phyloP scores from a whole-genome alignment of 2,113 vertebrate species.

The Tinamus guttatus region DNA sequence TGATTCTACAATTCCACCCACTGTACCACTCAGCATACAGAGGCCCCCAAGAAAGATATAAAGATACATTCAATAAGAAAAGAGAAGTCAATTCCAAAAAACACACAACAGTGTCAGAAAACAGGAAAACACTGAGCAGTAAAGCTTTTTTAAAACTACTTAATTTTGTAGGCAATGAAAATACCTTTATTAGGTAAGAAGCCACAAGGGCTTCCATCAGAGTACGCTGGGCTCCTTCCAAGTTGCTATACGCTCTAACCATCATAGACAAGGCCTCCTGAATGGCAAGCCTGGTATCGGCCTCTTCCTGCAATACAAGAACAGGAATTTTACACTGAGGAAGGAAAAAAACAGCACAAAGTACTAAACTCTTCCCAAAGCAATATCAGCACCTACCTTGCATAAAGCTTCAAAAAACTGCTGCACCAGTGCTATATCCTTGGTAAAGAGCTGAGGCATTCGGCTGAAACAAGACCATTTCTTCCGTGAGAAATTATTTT shows the following conservation, averaged over 20 bases:
- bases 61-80: neutral
- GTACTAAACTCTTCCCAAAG: neutral
- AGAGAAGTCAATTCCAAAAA: neutral
- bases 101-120: neutral
- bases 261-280: constrained; percentile 98
- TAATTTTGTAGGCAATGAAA: neutral
- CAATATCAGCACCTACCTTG: constrained; percentile 82
- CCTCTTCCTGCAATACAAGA: constrained; percentile 85
- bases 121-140: neutral
- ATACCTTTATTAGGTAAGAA: constrained; percentile 95
- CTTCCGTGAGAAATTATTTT: neutral
- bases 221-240: constrained; percentile 95
- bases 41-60: neutral
- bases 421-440: constrained; percentile 96
- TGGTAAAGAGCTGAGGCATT: constrained; percentile 97
- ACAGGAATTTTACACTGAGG: neutral
- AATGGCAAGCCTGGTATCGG: constrained; percentile 95
- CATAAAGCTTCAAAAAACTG: constrained; percentile 98
- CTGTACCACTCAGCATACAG: neutral
- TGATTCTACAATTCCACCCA: neutral
- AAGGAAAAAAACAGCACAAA: neutral
- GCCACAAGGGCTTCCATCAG: constrained; percentile 98
- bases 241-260: constrained; percentile 93
- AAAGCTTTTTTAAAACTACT: neutral
- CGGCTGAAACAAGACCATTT: constrained; percentile 83